Conservation (phyloP, 2,113 vertebrate species). For the Bujurquina vittata region DNA sequence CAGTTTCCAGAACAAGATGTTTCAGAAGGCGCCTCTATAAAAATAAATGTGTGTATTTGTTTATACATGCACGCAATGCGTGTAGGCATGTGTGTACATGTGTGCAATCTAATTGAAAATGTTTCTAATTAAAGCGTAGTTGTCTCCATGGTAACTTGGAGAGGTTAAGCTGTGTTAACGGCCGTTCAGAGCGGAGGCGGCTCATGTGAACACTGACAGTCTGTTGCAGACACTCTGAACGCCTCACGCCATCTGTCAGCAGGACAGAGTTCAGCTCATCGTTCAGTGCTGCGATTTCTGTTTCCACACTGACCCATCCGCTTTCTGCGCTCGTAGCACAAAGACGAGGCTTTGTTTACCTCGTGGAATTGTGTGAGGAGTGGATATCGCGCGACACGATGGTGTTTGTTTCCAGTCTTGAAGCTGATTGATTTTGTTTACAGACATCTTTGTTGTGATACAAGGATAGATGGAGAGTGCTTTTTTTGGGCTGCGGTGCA, state of each 20-base stretch:
- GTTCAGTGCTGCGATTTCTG: not conserved
- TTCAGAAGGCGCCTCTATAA: not conserved
- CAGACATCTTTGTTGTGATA: not conserved
- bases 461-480: not conserved
- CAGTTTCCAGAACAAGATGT: not conserved
- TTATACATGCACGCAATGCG: not conserved
- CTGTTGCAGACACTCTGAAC: conserved; percentile 16
- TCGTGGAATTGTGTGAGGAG: fast-evolving
- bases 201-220: not conserved
- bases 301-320: not conserved
- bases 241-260: conserved; percentile 14
- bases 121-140: conserved; percentile 55
- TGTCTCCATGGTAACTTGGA: conserved; percentile 50
- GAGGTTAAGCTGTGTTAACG: conserved; percentile 19
- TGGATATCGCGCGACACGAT: not conserved
- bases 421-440: conserved; percentile 1
- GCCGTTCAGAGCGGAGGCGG: conserved; percentile 32
- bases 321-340: not conserved
- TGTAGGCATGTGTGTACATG: not conserved
- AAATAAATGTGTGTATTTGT: not conserved
- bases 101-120: conserved; percentile 35
- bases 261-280: not conserved
- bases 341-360: not conserved
- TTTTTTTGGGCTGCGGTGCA: not conserved
- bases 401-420: not conserved